phyloP scores from a whole-genome alignment of 2,113 vertebrate genomes.

The Elaphurus davidianus region DNA sequence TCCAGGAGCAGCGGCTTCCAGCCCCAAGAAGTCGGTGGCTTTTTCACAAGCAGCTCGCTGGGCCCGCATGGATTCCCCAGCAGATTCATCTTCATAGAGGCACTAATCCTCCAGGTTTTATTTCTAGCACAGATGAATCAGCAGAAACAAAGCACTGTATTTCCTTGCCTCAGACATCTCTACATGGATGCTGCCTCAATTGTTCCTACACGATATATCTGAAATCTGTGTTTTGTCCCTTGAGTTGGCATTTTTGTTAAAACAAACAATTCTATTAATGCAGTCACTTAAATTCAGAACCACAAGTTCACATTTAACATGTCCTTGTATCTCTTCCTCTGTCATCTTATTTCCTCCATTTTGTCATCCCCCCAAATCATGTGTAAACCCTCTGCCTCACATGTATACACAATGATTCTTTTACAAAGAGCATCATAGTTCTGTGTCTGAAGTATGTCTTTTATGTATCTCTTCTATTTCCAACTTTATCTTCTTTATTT shows the following conservation, averaged over 20 bases:
- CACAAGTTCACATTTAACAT: not conserved
- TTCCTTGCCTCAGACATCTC: not conserved
- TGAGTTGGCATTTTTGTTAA: not conserved
- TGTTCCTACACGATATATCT: not conserved
- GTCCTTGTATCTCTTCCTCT: not conserved
- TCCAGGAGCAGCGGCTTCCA: accelerated
- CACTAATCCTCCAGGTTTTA: not conserved
- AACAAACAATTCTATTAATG: not conserved
- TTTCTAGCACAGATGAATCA: not conserved
- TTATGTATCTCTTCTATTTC: not conserved
- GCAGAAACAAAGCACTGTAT: not conserved
- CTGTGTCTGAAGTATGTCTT: not conserved
- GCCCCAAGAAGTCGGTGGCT: not conserved
- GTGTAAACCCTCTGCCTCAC: not conserved
- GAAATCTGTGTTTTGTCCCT: not conserved
- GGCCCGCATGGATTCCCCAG: accelerated
- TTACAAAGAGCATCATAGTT: not conserved
- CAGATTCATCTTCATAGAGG: not conserved
- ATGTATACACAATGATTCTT: not conserved
- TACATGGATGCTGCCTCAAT: not conserved
- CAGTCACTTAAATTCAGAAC: not conserved
- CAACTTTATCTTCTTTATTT: not conserved
- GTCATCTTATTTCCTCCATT: not conserved
- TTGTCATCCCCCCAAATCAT: not conserved
- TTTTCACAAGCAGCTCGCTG: not conserved